Evolutionary conservation across 2,888 invertebrate species (phyloP), one percentile per base, ranked within the genome.

Genomic region (Metalampra italica): DNA sequence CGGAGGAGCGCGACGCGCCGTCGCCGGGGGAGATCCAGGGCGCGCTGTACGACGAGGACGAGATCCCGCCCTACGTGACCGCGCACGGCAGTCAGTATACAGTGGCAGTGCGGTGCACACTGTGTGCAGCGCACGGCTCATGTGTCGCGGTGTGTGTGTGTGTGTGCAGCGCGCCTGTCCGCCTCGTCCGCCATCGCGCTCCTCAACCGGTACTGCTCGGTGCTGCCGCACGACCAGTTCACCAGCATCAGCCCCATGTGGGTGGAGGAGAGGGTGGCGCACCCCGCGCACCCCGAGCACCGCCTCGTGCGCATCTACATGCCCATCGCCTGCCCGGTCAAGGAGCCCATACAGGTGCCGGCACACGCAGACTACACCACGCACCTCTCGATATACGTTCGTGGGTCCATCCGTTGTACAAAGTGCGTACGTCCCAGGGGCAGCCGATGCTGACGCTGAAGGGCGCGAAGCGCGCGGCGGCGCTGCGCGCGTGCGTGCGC

Each of bases 401-500:
- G n/a, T n/a, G n/a, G n/a, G n/a, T n/a, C n/a, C n/a, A n/a, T n/a
- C n/a, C n/a, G n/a, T n/a, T n/a, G n/a, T n/a, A n/a, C n/a, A n/a
- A n/a, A n/a, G n/a, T n/a, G n/a, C n/a, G n/a, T n/a, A n/a, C n/a
- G n/a, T n/a, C 67, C 46, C 64, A 94, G 93, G 94, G 97, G 4
- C 69, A 83, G 9, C 77, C 80, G 0, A 92, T 92, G 90, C 3
- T 15, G 0, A 90, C 68, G 32, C 78, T 92, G 50, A 92, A 91
- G 57, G 55, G 81, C 3, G 97, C 98, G 0, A 97, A 97, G 79
- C 92, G 94, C 60, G 93, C 95, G 0, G 97, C 94, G 0, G 97
- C 97, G 0, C 81, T 97, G 49, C 91, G 93, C 50, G 92, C 93
- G 0, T 97, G 97, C 71, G 91, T 92, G 48, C 71, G 80, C 59